Percentiles rank a stretch among this genome's conserved stretches.
Conservation (phyloP, 2,113 vertebrate species). For the Myotis brandtii region DNA sequence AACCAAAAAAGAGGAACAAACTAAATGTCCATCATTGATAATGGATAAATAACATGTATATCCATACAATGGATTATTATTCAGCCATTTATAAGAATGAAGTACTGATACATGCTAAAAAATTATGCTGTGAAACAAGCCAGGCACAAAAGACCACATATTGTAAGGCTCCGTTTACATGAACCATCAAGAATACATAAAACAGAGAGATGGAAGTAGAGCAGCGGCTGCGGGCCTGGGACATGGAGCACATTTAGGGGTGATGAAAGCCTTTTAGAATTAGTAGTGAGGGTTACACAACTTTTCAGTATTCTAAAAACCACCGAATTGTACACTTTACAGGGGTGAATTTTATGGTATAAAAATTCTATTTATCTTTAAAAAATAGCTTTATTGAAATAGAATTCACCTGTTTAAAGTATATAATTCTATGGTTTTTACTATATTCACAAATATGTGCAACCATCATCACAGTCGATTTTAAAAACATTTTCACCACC, state of each 20-base stretch:
- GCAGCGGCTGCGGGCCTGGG: background rate
- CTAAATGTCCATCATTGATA: background rate
- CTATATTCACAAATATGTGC: background rate
- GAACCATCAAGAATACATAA: background rate
- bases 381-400: background rate
- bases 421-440: background rate
- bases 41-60: background rate
- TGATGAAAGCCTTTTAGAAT: background rate
- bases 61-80: background rate
- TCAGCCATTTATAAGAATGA: background rate
- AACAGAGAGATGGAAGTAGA: too few species aligned
- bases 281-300: background rate
- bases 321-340: background rate
- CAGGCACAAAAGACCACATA: background rate
- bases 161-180: background rate
- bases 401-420: background rate
- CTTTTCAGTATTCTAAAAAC: background rate
- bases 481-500: background rate
- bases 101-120: background rate
- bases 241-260: too few species aligned
- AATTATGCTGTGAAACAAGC: background rate
- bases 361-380: background rate
- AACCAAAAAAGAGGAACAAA: too few species aligned
- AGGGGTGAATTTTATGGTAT: background rate
- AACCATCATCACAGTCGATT: background rate